A percentile compares a stretch with the other conserved stretches of the same genome.
Evolutionary conservation across 2,888 invertebrate species (phyloP).

Genomic region (Portevinia maculata): DNA sequence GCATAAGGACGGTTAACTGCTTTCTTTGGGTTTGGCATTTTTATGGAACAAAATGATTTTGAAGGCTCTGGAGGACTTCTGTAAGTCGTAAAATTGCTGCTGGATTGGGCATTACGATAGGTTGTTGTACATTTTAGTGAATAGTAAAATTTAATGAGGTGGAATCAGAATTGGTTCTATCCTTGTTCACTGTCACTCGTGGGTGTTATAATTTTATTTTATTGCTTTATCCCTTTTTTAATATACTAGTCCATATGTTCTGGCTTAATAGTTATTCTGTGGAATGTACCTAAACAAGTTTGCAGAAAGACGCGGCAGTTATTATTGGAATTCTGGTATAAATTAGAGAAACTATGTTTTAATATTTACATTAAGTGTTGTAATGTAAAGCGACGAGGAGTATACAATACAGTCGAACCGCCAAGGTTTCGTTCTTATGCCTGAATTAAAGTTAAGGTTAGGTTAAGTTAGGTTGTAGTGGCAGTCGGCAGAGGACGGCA

Average conservation of each 20-base stretch:
- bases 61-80: slow-evolving; percentile 45
- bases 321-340: too few relatives aligned
- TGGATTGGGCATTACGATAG: slow-evolving; percentile 63
- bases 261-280: too few relatives aligned
- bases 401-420: too few relatives aligned
- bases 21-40: slow-evolving; percentile 33
- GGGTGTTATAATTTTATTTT: slow-evolving; percentile 45
- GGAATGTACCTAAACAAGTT: too few relatives aligned
- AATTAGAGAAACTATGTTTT: too few relatives aligned
- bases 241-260: slow-evolving; percentile 30
- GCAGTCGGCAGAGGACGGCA: too few relatives aligned
- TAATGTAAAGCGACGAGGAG: too few relatives aligned
- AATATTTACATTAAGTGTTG: too few relatives aligned
- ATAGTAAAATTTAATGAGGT: slow-evolving; percentile 51
- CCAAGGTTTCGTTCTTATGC: too few relatives aligned
- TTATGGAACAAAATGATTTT: slow-evolving; percentile 52
- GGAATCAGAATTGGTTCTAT: slow-evolving; percentile 46
- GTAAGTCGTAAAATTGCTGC: slow-evolving; percentile 64
- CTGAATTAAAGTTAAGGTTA: too few relatives aligned
- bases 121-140: slow-evolving; percentile 37
- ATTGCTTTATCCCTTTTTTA: slow-evolving; percentile 52
- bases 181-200: slow-evolving; percentile 46
- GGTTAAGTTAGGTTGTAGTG: too few relatives aligned
- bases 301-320: neutral
- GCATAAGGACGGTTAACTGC: slow-evolving; percentile 32